Base-by-base conservation (phyloP, 2,797 vertebrate species). In the Urocyon cinereoargenteus region DNA sequence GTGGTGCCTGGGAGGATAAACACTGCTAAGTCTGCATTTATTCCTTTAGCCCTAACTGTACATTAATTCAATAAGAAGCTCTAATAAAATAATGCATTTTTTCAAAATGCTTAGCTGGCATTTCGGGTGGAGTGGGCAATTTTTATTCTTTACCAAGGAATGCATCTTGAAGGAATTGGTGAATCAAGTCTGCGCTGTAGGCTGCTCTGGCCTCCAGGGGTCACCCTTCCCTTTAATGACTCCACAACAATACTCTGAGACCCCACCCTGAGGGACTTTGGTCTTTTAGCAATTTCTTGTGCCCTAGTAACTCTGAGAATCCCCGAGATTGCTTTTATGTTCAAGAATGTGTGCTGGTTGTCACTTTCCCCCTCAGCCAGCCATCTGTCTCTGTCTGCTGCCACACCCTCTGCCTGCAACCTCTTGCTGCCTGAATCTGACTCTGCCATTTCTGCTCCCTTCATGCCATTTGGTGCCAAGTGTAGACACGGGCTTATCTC, bases 201-300 rank as follows among this genome's bases (percentile, higher is more conserved):
- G 88, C 95, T 90, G 73, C 70, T 96, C 90, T 94, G 92, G 97
- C 98, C 98, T 98, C 97, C 97, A 98, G 98, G 97, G 98, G 98
- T 98, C 98, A 92, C 97, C 88, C 97, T 98, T 98, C 97, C 96
- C 98, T 98, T 98, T 97, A 97, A 97, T 94, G 97, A 98, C 90
- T 93, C 19, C 40, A 82, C 16, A 81, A 96, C 91, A 96, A 96
- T 91, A 96, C 86, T 93, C 68, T 16, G 91, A 97, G 91, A 86
- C 95, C 97, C 97, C 96, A 97, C 90, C 96, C 92, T 55, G 36
- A 51, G 36, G 66, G 51, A 83, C 57, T 92, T n/a, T 22, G 77
- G 82, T 92, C 73, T 96, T 89, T 88, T 4, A 90, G 88, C 81
- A 53, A 66, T 96, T 96, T 91, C 86, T 89, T 34, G 55, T 51